Conservation (phyloP, 2,113 vertebrate genomes). For the Semnornis frantzii region DNA sequence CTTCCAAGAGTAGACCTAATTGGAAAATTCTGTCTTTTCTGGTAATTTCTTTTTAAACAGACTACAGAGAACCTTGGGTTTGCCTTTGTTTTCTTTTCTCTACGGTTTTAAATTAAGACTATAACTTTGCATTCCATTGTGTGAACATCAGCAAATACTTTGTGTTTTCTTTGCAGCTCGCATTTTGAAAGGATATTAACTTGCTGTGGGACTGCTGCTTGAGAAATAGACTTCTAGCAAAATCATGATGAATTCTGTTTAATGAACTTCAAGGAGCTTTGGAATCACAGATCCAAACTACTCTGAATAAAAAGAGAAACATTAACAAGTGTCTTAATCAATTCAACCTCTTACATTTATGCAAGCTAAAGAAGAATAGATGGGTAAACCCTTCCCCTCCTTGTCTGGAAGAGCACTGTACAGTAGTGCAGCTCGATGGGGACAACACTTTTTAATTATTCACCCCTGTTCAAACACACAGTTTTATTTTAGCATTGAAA, state of each 20-base stretch:
- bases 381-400: background rate
- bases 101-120: slow-evolving; percentile 17
- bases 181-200: slow-evolving; percentile 22
- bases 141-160: background rate
- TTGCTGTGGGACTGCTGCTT: background rate
- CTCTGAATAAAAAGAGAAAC: background rate
- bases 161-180: background rate
- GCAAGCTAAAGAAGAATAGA: background rate
- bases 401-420: background rate
- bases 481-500: background rate
- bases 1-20: background rate
- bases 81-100: background rate
- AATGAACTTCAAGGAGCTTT: slow-evolving; percentile 20
- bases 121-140: background rate
- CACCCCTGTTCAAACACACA: background rate
- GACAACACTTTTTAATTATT: background rate
- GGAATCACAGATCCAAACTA: background rate
- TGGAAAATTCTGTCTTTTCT: background rate
- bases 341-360: background rate
- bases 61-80: background rate
- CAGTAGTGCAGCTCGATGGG: background rate
- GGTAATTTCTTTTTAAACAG: background rate
- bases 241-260: slow-evolving; percentile 26
- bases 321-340: background rate
- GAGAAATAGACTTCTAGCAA: slow-evolving; percentile 25